Evolutionary conservation across 2,888 invertebrate species (phyloP), one percentile per base, ranked within the genome.

Genomic region (Athalia cordata): DNA sequence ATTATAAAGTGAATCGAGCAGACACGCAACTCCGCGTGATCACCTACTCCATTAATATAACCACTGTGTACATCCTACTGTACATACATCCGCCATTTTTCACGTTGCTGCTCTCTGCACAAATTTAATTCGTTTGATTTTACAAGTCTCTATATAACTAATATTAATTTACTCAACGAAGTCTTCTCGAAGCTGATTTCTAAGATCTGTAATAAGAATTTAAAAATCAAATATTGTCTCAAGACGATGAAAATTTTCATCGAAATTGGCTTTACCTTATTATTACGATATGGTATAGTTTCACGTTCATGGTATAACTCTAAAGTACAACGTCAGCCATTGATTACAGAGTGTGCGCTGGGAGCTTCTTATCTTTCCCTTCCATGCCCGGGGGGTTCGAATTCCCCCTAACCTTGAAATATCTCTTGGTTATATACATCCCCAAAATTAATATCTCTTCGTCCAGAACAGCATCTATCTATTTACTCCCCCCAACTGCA

Each of bases 391-490:
- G 75, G 74, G 86, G 87, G 86, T 86, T 85, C 84, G 84, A 84
- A 85, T 83, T 86, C 84, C 87, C 29, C 85, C 83, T 62, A 81
- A 80, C 79, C 83, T 86, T 86, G 85, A 87, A 86, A 87, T 86
- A 87, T 87, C 87, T 85, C 86, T 7, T 11, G 45, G 62, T 8
- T 55, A 55, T n/a, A 84, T 86, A 87, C 87, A 85, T 87, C 86
- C 86, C 85, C 85, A 82, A 89, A 89, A 89, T 89, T 89, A 89
- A 89, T 89, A 89, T 89, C 87, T 82, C 6, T 50, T 75, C 75
- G 62, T 50, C 62, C 49, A 15, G 45, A n/a, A 50, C 29, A 15
- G 49, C 62, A 62, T 75, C 62, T 62, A 61, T 72, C 72, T 59
- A 45, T 72, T 61, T 68, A 43, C 11, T 6, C n/a, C 57, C 72